Conservation (phyloP, 2,113 vertebrate genomes). For the Pollachius pollachius region DNA sequence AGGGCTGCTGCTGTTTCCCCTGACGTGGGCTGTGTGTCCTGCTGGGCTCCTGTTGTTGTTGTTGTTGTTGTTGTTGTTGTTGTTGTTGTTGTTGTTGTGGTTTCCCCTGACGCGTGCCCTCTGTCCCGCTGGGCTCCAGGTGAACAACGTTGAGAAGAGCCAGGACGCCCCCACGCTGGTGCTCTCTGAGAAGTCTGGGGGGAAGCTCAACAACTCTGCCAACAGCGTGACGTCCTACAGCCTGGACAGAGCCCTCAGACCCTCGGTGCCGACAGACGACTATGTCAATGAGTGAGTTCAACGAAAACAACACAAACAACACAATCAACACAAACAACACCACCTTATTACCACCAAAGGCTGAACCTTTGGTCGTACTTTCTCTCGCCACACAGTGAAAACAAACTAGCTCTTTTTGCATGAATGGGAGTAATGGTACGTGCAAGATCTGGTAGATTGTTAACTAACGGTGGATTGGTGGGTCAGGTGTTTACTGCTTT, state of each 20-base stretch:
- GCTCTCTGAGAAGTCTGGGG: constrained; percentile 80
- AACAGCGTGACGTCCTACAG: constrained; percentile 74
- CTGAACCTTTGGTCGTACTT: no score
- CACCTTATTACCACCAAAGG: no score
- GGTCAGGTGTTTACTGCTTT: no score
- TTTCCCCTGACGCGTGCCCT: constrained; percentile 28
- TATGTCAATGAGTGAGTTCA: constrained; percentile 65
- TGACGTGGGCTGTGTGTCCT: constrained; percentile 33
- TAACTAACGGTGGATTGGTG: no score
- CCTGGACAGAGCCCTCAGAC: constrained; percentile 54
- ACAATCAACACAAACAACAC: no score
- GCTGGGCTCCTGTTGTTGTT: constrained; percentile 12
- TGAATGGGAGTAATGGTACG: no score
- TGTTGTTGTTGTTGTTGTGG: constrained; percentile 39
- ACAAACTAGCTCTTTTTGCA: no score
- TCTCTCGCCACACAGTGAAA: no score
- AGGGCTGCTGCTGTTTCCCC: no score
- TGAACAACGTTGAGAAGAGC: constrained; percentile 81
- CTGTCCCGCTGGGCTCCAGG: constrained; percentile 64
- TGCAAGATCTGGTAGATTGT: no score
- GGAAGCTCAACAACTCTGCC: constrained; percentile 57
- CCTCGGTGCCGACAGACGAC: constrained; percentile 49
- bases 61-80: constrained; percentile 12
- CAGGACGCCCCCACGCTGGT: constrained; percentile 80
- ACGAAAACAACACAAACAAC: no score